phyloP scores from a whole-genome alignment of 2,113 vertebrate genomes.

The Salminus brasiliensis region DNA sequence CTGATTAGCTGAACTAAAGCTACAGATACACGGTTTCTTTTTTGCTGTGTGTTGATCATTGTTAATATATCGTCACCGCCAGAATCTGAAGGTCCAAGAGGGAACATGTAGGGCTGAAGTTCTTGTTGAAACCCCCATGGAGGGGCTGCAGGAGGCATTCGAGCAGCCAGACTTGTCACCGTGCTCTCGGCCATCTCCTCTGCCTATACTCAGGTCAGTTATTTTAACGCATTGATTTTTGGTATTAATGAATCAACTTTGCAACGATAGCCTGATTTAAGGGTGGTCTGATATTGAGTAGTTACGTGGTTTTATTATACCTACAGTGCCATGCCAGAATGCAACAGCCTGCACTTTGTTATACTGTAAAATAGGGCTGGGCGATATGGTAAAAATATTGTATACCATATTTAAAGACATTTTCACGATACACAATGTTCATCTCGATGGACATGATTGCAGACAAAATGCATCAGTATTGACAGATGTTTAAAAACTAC shows the following conservation, averaged over 20 bases:
- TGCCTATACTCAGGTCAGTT: constrained; percentile 83
- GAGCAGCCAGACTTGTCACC: constrained; percentile 80
- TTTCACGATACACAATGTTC: no score
- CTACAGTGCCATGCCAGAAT: no score
- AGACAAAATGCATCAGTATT: no score
- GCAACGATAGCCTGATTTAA: not conserved
- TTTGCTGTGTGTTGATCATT: not conserved
- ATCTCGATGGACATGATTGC: no score
- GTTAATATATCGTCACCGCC: not conserved
- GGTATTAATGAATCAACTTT: not conserved
- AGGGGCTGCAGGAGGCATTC: constrained; percentile 70
- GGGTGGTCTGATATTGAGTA: not conserved
- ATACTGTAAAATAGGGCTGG: not conserved
- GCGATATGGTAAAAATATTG: no score
- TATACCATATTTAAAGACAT: no score
- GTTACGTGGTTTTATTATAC: not conserved
- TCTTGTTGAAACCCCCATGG: constrained; percentile 80
- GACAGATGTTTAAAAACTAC: no score
- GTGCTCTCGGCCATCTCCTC: constrained; percentile 80
- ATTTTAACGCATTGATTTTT: not conserved
- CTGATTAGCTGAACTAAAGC: not conserved
- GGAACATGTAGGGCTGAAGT: constrained; percentile 53
- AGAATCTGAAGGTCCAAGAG: constrained; percentile 22
- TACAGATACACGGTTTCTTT: no score
- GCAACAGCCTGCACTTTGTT: not conserved